Percentiles rank a stretch among this genome's conserved stretches.
Conservation (phyloP, 2,888 invertebrate species). For the Athalia circularis region DNA sequence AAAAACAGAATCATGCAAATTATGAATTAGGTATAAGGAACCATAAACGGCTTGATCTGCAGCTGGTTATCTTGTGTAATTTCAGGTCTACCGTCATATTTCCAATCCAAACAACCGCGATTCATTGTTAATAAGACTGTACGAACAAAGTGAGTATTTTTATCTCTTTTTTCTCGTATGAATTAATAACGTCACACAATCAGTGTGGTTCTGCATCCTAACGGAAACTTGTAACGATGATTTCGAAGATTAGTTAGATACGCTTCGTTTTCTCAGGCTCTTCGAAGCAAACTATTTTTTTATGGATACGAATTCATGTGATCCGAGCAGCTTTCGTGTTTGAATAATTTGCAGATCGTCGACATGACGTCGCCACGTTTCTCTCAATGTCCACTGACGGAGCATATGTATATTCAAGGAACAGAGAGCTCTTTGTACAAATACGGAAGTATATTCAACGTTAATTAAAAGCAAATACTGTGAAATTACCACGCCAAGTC, state of each 20-base stretch:
- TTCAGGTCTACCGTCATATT: too few relatives aligned
- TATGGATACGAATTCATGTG: constrained; percentile 3
- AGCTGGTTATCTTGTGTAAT: too few relatives aligned
- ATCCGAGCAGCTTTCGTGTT: constrained; percentile 11
- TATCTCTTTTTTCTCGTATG: too few relatives aligned
- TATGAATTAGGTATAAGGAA: neutral
- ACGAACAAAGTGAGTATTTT: too few relatives aligned
- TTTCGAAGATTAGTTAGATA: neutral
- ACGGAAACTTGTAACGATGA: too few relatives aligned
- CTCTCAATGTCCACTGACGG: neutral
- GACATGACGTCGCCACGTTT: neutral
- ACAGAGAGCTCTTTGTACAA: constrained; percentile 39
- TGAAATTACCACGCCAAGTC: neutral
- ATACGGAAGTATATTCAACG: constrained; percentile 47
- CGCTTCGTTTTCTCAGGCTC: neutral
- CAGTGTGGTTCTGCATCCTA: too few relatives aligned
- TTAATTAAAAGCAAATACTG: constrained; percentile 60
- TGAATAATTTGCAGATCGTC: constrained; percentile 17
- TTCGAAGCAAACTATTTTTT: constrained; percentile 4
- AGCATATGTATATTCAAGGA: neutral
- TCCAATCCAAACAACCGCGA: too few relatives aligned
- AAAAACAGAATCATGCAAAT: constrained; percentile 42
- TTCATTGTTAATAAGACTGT: too few relatives aligned
- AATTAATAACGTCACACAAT: too few relatives aligned
- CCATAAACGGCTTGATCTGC: too few relatives aligned